Conservation (phyloP, 2,797 vertebrate species). For the Hydrocynus forskahlii region DNA sequence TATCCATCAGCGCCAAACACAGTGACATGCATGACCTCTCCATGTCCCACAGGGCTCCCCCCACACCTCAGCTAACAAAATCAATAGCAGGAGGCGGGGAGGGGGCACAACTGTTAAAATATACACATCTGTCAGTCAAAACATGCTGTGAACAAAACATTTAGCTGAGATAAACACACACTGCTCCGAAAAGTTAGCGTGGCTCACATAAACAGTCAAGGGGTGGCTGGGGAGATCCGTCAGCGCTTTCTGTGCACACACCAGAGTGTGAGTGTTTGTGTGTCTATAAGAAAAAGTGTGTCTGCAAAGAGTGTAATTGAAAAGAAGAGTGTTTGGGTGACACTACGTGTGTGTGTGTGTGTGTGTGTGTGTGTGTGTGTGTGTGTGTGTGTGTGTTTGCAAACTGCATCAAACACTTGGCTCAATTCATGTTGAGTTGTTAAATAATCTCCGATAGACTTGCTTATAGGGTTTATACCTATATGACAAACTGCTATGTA, state of each 20-base stretch:
- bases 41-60: slow-evolving; percentile 43
- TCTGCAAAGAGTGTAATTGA: slow-evolving; percentile 7
- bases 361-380: not conserved
- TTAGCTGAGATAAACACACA: slow-evolving; percentile 40
- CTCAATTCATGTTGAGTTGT: not conserved
- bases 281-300: slow-evolving; percentile 1
- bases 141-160: slow-evolving; percentile 52
- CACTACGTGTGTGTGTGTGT: not conserved
- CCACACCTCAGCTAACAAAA: slow-evolving; percentile 46
- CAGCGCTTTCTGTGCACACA: not conserved
- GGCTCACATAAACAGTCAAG: slow-evolving; percentile 29
- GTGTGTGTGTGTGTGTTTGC: too few relatives aligned
- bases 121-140: slow-evolving; percentile 61
- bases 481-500: too few relatives aligned
- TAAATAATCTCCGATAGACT: too few relatives aligned
- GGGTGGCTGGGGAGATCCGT: slow-evolving; percentile 1
- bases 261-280: not conserved
- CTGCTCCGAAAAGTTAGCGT: slow-evolving; percentile 39
- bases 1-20: slow-evolving; percentile 54
- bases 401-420: not conserved
- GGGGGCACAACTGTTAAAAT: slow-evolving; percentile 53
- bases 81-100: slow-evolving; percentile 44
- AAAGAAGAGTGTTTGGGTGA: not conserved
- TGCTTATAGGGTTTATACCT: too few relatives aligned
- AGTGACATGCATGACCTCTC: slow-evolving; percentile 52